Base-by-base conservation (phyloP, 2,113 vertebrate genomes). In the Phycodurus eques region DNA sequence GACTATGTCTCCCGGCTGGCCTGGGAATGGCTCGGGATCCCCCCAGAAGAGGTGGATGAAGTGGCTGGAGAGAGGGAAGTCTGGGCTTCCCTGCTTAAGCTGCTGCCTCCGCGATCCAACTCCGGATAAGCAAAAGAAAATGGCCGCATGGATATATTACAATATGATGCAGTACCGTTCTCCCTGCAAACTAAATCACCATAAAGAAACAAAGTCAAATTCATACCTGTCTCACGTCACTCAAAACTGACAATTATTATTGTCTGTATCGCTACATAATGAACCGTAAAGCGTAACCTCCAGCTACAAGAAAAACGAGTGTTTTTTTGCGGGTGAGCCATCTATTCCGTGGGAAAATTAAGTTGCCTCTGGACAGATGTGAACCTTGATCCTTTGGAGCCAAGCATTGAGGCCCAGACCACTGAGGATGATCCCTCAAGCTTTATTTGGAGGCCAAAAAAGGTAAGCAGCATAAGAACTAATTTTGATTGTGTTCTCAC, bases 371-470 rank as follows among this genome's bases (percentile, higher is more conserved):
- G 57, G 75, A 78, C 74, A 83, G 57, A 86, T 71, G 19, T 75
- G 80, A 82, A 80, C 78, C 68, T 27, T 82, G 70, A 89, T 81
- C 84, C 77, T 72, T 67, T 76, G 46, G 80, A 90, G 83, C 80
- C 81, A 54, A 78, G 70, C 78, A 70, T 75, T 67, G 81, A 83
- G 74, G 74, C 49, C 77, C 73, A 82, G 83, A 80, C 82, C 80
- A 78, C 79, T 42, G 39, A 76, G 64, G 67, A 69, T 74, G 76
- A 80, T 85, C 78, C 81, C 47, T 68, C 49, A 59, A 77, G 78
- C 70, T 75, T 85, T 62, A 85, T 62, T 44, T 19, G 35, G 54
- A 74, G 76, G 63, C 76, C 67, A 76, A 46, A 14, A 70, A 63
- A 75, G 79, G 59, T 70, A 33, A 80, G 59, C 44, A 31, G 46